Conservation (phyloP, 23 tunicate species). For the Corella eumyota region DNA sequence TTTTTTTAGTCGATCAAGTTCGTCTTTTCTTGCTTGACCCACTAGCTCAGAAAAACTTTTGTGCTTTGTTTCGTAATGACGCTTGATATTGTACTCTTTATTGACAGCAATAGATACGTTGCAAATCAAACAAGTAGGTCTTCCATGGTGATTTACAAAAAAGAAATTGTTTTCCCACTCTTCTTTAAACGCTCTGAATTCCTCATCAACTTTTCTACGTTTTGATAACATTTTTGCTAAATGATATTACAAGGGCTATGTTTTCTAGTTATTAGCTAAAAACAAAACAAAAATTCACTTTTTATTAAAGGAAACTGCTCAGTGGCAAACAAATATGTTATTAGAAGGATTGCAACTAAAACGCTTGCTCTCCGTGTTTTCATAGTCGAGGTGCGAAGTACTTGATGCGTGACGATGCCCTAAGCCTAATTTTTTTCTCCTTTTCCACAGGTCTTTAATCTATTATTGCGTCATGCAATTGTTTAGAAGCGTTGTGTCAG, state of each 20-base stretch:
- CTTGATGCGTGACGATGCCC: too few species aligned
- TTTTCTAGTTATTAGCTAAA: slow-evolving; percentile 3
- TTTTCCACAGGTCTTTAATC: too few species aligned
- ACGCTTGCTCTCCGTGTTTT: too few species aligned
- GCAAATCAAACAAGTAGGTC: slow-evolving; percentile 9
- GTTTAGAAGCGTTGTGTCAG: slow-evolving; percentile 7
- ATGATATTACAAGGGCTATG: too few species aligned
- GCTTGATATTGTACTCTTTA: slow-evolving; percentile 27
- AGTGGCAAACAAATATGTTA: too few species aligned
- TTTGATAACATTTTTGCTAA: slow-evolving; percentile 11
- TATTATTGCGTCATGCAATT: too few species aligned
- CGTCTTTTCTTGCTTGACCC: slow-evolving; percentile 53
- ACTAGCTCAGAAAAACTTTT: slow-evolving; percentile 1
- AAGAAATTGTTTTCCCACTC: slow-evolving; percentile 29
- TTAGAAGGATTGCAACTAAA: too few species aligned
- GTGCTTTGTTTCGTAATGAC: slow-evolving; percentile 44
- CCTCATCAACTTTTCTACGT: slow-evolving; percentile 33
- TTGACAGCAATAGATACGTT: slow-evolving; percentile 9
- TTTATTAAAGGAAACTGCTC: too few species aligned
- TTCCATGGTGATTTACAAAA: slow-evolving; percentile 6
- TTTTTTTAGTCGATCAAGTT: slow-evolving; percentile 40
- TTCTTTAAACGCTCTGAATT: slow-evolving; percentile 18
- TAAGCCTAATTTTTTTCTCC: too few species aligned
- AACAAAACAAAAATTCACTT: too few species aligned
- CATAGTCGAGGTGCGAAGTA: too few species aligned